phyloP scores from a whole-genome alignment of 2,888 invertebrate genomes.

The Eupithecia inturbata region DNA sequence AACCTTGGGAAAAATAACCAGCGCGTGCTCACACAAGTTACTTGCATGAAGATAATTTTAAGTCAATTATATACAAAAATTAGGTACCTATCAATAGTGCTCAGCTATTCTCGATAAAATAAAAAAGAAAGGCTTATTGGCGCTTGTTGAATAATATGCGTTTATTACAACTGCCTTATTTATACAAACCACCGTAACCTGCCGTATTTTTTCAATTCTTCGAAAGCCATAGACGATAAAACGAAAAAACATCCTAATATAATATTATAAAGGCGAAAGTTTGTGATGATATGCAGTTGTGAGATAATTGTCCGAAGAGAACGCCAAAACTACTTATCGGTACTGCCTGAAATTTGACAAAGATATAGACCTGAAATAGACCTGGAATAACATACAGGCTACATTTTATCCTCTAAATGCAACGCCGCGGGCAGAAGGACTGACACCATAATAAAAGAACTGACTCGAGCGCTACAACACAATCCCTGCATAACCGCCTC shows the following conservation, averaged over 20 bases:
- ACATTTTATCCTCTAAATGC: background rate
- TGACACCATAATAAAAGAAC: constrained; percentile 43
- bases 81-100: background rate
- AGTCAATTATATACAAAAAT: background rate
- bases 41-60: background rate
- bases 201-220: too few species aligned
- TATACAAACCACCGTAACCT: too few species aligned
- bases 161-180: too few species aligned
- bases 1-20: constrained; percentile 65
- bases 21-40: background rate
- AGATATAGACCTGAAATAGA: background rate
- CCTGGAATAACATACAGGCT: background rate
- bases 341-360: background rate
- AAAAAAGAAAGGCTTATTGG: background rate
- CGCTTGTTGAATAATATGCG: too few species aligned
- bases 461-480: constrained; percentile 46
- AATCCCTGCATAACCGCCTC: constrained; percentile 50
- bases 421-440: background rate
- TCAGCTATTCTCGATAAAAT: background rate
- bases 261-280: background rate
- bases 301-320: background rate
- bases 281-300: background rate
- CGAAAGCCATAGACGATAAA: background rate
- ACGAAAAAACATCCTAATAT: too few species aligned
- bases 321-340: background rate